Conservation (phyloP, 2,888 invertebrate species). For the Opisthograptis luteolata region DNA sequence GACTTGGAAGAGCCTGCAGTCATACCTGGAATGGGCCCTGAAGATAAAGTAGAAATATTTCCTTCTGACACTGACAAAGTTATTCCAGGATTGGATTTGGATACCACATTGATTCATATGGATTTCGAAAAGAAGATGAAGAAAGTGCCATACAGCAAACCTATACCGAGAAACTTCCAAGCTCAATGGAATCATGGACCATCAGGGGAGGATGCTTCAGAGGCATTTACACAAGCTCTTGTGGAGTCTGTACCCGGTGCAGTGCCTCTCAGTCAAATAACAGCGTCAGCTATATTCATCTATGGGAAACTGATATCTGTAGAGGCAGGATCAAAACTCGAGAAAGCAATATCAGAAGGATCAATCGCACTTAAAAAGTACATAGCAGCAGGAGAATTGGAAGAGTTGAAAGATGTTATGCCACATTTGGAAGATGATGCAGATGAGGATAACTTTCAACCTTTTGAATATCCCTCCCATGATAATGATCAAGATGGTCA, state of each 20-base stretch:
- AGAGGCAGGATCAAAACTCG: conserved; percentile 90
- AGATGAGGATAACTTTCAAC: conserved; percentile 73
- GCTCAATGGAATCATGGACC: conserved; percentile 96
- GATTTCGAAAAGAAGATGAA: conserved; percentile 90
- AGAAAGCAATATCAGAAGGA: conserved; percentile 90
- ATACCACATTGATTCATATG: conserved; percentile 85
- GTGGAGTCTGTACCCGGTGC: conserved; percentile 91
- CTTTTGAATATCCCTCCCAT: conserved; percentile 73
- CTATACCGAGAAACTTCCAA: conserved; percentile 97
- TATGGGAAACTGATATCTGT: conserved; percentile 93
- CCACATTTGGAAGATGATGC: conserved; percentile 87
- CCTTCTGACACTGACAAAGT: conserved; percentile 85
- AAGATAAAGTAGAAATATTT: conserved; percentile 93
- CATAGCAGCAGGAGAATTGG: conserved; percentile 91
- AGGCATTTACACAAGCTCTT: conserved; percentile 88
- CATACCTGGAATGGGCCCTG: conserved; percentile 99
- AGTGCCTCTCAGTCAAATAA: conserved; percentile 89
- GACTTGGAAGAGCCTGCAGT: conserved; percentile 89
- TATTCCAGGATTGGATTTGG: conserved; percentile 95
- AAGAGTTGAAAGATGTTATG: conserved; percentile 91
- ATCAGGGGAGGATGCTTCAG: conserved; percentile 82
- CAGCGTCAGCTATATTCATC: conserved; percentile 91
- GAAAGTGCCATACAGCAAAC: conserved; percentile 97
- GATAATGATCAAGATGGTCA: conserved; percentile 54
- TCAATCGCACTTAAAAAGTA: conserved; percentile 90